Conservation (phyloP, 2,113 vertebrate species). For the Anhinga anhinga region DNA sequence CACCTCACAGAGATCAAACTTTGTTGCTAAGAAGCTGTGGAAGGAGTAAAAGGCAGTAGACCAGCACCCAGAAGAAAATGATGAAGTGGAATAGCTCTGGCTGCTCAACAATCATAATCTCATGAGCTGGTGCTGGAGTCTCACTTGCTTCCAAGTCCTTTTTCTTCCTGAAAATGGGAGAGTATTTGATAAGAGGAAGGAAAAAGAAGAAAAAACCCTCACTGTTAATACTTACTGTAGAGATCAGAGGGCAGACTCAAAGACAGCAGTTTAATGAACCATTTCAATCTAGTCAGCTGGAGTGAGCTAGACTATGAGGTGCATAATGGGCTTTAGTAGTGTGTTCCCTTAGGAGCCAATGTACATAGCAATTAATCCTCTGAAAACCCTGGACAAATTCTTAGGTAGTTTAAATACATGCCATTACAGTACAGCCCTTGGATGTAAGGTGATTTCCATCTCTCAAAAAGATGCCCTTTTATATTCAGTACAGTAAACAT, state of each 20-base stretch:
- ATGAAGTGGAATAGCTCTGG: conserved; percentile 80
- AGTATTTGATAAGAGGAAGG: neutral
- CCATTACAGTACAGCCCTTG: neutral
- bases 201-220: neutral
- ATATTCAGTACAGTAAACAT: neutral
- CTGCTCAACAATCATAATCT: conserved; percentile 38
- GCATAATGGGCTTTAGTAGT: neutral
- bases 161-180: conserved; percentile 60
- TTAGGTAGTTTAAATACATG: neutral
- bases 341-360: neutral
- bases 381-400: neutral
- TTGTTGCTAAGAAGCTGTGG: conserved; percentile 81
- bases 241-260: neutral
- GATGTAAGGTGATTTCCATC: neutral
- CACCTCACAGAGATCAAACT: conserved; percentile 48
- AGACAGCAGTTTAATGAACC: neutral
- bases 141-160: conserved; percentile 45
- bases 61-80: conserved; percentile 88
- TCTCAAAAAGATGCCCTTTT: neutral
- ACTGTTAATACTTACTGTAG: neutral
- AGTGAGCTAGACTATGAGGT: neutral
- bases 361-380: neutral
- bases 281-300: neutral
- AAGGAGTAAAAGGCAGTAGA: conserved; percentile 89
- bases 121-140: neutral